phyloP scores from a whole-genome alignment of 2,888 invertebrate species.

The Folsomia candida region DNA sequence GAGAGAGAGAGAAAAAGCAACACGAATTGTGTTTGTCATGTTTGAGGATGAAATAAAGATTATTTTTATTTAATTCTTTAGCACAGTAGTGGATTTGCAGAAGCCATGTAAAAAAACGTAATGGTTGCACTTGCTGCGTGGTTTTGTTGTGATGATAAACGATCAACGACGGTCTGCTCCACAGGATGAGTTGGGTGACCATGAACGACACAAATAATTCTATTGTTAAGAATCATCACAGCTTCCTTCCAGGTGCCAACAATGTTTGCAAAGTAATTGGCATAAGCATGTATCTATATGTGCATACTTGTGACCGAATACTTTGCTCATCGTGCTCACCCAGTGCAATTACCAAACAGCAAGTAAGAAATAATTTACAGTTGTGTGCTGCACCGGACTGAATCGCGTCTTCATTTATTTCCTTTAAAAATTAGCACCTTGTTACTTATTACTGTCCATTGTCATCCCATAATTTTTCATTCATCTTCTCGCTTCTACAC shows the following conservation, averaged over 20 bases:
- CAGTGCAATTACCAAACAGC: slow-evolving; percentile 2
- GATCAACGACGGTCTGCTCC: not conserved
- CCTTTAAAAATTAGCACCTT: slow-evolving; percentile 5
- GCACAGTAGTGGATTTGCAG: not conserved
- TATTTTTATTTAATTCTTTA: not conserved
- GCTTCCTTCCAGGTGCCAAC: slow-evolving; percentile 1
- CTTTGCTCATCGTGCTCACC: not conserved
- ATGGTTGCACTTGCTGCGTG: not conserved
- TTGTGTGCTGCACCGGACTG: not conserved
- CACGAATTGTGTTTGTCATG: not conserved
- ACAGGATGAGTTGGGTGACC: not conserved
- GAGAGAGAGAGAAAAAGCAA: not conserved
- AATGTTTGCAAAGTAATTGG: not conserved
- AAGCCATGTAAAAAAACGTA: not conserved
- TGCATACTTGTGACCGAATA: not conserved
- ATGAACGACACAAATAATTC: not conserved
- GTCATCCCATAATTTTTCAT: slow-evolving; percentile 2
- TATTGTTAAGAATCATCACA: not conserved
- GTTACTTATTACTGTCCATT: slow-evolving; percentile 6
- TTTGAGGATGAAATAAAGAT: not conserved
- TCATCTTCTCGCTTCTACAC: not conserved
- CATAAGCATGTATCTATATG: not conserved
- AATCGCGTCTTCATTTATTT: not conserved
- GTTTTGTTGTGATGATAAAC: not conserved
- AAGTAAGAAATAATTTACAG: not conserved